Base-by-base conservation (phyloP, 1,140 invertebrate species). In the Aricia agestis region DNA sequence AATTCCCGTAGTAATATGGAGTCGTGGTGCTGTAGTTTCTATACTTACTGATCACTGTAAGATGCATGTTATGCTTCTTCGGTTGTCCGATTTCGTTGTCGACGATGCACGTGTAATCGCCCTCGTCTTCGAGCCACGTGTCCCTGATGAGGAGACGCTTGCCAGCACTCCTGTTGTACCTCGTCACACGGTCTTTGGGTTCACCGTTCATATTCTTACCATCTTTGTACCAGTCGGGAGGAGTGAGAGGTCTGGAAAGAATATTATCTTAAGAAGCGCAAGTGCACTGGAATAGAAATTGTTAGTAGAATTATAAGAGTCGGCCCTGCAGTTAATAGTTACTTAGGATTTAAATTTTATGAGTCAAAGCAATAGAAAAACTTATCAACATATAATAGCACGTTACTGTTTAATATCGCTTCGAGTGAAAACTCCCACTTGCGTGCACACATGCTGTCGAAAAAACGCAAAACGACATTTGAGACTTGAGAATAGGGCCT, bases 41-140 rank as follows among this genome's bases (percentile, higher is more conserved):
- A 17, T 82, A 85, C 86, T 86, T 18, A 90, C 87, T 78, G 59
- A 85, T 79, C 66, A 90, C 84, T 67, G 74, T 80, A 1, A 90
- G 65, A 6, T 78, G 76, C 67, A 90, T 78, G 0, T 72, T 81
- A 68, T 87, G 83, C 9, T 77, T 71, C 71, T 80, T 69, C 0
- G 95, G 95, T 76, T 94, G 93, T 2, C 97, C 96, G 36, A 97
- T 95, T 58, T 93, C 95, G 85, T 98, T 98, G 82, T 97, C 95
- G 45, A 97, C 97, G 13, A 97, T 94, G 82, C 97, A 98, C 75
- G 96, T 97, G 84, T 98, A 98, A 0, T 95, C 96, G 5, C 97
- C 97, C 67, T 96, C 92, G 84, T 98, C 96, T 82, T 96, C 94
- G 0, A 74, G 69, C 69, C 73, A 70, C 1, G 77, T 79, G 0